Conservation (phyloP, 2,797 vertebrate genomes). For the Darevskia nairensis region DNA sequence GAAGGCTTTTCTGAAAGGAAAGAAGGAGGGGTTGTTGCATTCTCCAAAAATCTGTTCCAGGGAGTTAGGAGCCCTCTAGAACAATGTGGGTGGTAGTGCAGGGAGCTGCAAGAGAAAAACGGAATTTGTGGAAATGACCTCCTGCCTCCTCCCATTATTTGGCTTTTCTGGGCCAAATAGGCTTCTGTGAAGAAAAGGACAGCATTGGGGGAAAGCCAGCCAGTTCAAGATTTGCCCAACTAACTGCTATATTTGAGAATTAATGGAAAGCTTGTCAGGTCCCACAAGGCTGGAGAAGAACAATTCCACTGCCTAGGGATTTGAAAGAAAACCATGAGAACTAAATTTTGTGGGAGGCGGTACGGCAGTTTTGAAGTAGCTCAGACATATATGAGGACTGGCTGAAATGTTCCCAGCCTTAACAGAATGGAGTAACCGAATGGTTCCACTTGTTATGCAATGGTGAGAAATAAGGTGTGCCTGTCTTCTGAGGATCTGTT, state of each 20-base stretch:
- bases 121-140: neutral
- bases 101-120: neutral
- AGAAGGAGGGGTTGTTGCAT: neutral
- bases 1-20: neutral
- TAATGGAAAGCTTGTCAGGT: neutral
- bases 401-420: neutral
- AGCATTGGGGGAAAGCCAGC: neutral
- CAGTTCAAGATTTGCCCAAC: neutral
- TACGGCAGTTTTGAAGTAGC: neutral
- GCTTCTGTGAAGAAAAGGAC: neutral
- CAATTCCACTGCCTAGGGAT: neutral
- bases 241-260: neutral
- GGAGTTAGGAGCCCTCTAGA: neutral
- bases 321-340: constrained; percentile 1
- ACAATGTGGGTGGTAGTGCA: neutral
- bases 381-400: neutral
- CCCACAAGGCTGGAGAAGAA: neutral
- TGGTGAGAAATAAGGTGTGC: neutral
- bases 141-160: neutral
- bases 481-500: neutral
- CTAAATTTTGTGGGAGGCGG: neutral
- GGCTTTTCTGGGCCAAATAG: neutral
- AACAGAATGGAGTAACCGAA: neutral
- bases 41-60: neutral
- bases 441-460: neutral